Evolutionary conservation across 1,140 invertebrate species (phyloP).

Genomic region (Helicoverpa zea): DNA sequence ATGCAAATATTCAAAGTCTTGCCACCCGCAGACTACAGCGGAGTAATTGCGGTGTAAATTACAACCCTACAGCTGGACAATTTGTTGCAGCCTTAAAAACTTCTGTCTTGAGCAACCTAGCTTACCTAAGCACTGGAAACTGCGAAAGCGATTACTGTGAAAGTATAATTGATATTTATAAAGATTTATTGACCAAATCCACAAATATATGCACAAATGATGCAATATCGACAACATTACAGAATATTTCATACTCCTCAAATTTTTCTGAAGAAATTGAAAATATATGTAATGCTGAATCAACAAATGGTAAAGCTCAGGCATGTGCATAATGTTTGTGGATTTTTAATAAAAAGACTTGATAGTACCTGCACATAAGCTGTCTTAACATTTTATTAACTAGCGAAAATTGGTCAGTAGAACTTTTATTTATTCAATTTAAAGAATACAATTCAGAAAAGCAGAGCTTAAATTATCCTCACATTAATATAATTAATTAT

Average conservation of each 20-base stretch:
- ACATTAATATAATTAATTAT: too few species aligned
- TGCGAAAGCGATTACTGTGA: slow-evolving; percentile 49
- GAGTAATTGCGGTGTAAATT: slow-evolving; percentile 46
- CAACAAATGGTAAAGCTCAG: slow-evolving; percentile 17
- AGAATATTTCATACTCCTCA: background rate
- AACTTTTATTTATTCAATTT: slow-evolving; percentile 18
- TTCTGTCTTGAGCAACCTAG: slow-evolving; percentile 41
- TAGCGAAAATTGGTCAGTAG: background rate
- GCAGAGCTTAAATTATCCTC: background rate
- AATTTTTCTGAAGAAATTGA: background rate
- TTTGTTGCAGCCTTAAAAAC: slow-evolving; percentile 52
- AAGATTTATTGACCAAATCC: slow-evolving; percentile 22
- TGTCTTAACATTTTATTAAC: background rate
- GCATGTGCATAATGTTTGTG: slow-evolving; percentile 54
- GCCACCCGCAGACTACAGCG: slow-evolving; percentile 43
- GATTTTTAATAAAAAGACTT: slow-evolving; percentile 51
- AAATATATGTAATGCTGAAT: background rate
- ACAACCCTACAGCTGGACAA: slow-evolving; percentile 45
- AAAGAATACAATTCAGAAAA: slow-evolving; percentile 27
- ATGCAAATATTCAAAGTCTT: slow-evolving; percentile 34
- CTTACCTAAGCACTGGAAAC: slow-evolving; percentile 28
- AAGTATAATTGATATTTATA: slow-evolving; percentile 37
- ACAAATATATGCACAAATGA: slow-evolving; percentile 13
- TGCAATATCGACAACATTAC: background rate
- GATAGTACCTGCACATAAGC: background rate